phyloP scores from a whole-genome alignment of 2,797 vertebrate genomes.

The Tenualosa thibaudeaui region DNA sequence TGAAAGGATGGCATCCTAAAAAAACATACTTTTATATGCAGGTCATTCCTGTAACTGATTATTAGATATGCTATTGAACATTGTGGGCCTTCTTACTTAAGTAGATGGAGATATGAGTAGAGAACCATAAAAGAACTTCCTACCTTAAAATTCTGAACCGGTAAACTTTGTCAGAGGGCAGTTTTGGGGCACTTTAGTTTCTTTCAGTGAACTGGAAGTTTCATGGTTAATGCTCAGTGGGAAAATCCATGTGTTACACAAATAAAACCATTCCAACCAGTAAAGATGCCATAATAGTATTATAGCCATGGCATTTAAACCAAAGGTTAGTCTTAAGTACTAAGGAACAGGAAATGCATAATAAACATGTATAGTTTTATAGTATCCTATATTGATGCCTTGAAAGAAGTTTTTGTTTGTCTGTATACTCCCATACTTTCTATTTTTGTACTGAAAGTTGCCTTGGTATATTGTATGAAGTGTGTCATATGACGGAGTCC shows the following conservation, averaged over 20 bases:
- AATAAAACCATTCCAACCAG: slow-evolving; percentile 43
- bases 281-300: slow-evolving; percentile 27
- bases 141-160: not conserved
- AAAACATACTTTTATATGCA: not conserved
- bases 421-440: slow-evolving; percentile 13
- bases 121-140: not conserved
- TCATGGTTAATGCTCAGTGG: slow-evolving; percentile 51
- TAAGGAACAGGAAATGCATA: slow-evolving; percentile 34
- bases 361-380: slow-evolving; percentile 41
- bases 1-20: slow-evolving; percentile 22
- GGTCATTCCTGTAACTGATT: not conserved
- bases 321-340: slow-evolving; percentile 37
- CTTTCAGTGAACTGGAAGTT: slow-evolving; percentile 51
- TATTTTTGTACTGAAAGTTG: slow-evolving; percentile 14
- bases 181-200: slow-evolving; percentile 65
- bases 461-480: slow-evolving; percentile 24
- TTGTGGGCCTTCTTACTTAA: too few species aligned
- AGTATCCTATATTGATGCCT: slow-evolving; percentile 56
- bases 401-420: slow-evolving; percentile 57
- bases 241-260: slow-evolving; percentile 38
- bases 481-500: not conserved
- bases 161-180: slow-evolving; percentile 47
- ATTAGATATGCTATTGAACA: not conserved
- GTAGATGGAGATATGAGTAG: not conserved
- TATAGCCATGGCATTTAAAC: slow-evolving; percentile 29